Percentiles rank a stretch among this genome's conserved stretches.
phyloP scores from a whole-genome alignment of 2,888 invertebrate species.

The Petrolisthes manimaculis region DNA sequence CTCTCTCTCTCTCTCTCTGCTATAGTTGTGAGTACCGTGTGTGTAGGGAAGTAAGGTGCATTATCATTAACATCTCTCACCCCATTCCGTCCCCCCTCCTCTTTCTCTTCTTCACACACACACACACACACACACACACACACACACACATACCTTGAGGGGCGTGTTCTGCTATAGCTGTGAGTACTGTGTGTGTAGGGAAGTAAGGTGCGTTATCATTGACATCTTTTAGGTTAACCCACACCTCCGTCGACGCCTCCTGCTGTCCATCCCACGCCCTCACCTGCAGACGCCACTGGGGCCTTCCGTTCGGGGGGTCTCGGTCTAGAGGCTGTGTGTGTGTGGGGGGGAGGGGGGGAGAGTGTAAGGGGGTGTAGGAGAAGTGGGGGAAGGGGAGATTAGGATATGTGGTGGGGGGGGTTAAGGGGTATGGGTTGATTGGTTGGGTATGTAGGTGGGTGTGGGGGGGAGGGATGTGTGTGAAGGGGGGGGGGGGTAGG shows the following conservation, averaged over 20 bases:
- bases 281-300: conserved; percentile 39
- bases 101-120: background rate
- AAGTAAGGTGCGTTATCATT: conserved; percentile 54
- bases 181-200: conserved; percentile 7
- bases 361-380: too few species aligned
- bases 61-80: background rate
- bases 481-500: too few species aligned
- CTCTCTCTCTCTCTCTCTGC: conserved; percentile 28
- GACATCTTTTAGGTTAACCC: conserved; percentile 49
- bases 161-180: conserved; percentile 32
- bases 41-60: conserved; percentile 52
- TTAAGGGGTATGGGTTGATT: too few species aligned
- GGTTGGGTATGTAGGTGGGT: too few species aligned
- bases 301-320: conserved; percentile 37
- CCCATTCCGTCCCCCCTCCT: background rate
- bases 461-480: too few species aligned
- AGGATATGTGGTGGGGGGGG: too few species aligned
- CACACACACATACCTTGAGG: conserved; percentile 20
- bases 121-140: background rate
- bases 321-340: conserved; percentile 36
- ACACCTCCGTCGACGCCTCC: conserved; percentile 31
- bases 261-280: conserved; percentile 37
- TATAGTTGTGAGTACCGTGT: conserved; percentile 44
- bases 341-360: background rate
- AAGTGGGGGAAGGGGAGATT: too few species aligned